These are phyloP conservation scores for Orcinus orca DNA, from an alignment of 2,113 vertebrate species.

Conservation along the genomic window DNA sequence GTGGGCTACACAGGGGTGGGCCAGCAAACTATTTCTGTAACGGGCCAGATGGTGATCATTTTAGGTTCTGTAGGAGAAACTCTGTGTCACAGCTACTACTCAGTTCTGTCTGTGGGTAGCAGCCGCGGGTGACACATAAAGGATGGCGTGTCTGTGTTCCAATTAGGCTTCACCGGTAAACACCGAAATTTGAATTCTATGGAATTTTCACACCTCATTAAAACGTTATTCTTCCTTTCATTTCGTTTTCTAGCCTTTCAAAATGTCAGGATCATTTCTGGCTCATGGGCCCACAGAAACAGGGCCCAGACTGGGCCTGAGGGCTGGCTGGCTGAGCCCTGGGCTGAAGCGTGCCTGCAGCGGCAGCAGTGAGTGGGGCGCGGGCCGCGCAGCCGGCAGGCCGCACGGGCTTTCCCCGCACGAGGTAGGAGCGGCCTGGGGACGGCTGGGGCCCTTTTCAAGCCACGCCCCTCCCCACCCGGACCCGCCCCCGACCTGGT, in stretches of 20 bases:
- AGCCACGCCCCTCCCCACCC: not conserved
- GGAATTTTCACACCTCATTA: not conserved
- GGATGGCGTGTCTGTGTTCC: not conserved
- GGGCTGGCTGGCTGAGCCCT: not conserved
- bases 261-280: not conserved
- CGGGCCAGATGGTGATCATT: not conserved
- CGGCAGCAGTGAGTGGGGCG: not conserved
- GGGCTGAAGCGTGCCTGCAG: not conserved
- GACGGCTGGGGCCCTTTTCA: fast-evolving
- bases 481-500: fast-evolving
- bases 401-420: not conserved
- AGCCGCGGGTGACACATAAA: not conserved
- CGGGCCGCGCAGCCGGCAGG: not conserved
- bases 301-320: not conserved
- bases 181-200: not conserved
- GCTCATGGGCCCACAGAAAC: not conserved
- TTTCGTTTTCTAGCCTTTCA: not conserved
- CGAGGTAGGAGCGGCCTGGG: fast-evolving
- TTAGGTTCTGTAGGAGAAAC: not conserved
- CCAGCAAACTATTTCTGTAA: not conserved
- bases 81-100: not conserved
- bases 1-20: not conserved
- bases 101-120: not conserved
- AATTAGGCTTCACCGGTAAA: not conserved
- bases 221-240: not conserved